Conservation (phyloP, 2,888 invertebrate genomes). For the Meandrusa payeni region DNA sequence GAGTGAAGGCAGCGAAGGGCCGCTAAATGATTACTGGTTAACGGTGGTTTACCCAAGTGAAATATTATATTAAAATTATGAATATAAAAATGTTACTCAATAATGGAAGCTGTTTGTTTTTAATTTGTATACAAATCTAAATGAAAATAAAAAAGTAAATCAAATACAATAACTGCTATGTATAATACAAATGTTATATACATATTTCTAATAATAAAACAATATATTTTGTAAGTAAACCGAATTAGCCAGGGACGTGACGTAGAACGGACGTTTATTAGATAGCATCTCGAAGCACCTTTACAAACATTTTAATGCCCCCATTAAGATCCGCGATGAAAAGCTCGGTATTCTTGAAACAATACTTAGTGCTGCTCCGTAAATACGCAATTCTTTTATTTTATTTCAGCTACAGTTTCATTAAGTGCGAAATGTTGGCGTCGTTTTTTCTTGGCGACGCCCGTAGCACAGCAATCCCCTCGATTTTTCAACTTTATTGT, state of each 20-base stretch:
- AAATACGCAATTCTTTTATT: slow-evolving; percentile 70
- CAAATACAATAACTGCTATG: too few relatives aligned
- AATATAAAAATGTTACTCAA: too few relatives aligned
- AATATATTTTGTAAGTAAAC: too few relatives aligned
- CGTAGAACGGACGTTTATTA: slow-evolving; percentile 9
- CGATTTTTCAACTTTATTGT: slow-evolving; percentile 77
- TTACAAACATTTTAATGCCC: slow-evolving; percentile 50
- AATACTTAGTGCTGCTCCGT: slow-evolving; percentile 60
- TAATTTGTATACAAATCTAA: too few relatives aligned
- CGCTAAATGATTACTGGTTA: too few relatives aligned
- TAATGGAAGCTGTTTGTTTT: too few relatives aligned
- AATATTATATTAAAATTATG: too few relatives aligned
- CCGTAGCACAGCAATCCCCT: slow-evolving; percentile 60
- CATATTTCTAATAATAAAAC: neutral
- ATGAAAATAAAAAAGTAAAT: too few relatives aligned
- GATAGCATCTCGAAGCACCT: slow-evolving; percentile 39
- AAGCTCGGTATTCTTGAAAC: slow-evolving; percentile 55
- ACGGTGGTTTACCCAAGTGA: too few relatives aligned
- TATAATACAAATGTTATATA: too few relatives aligned
- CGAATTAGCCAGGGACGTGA: slow-evolving; percentile 1
- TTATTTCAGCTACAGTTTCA: slow-evolving; percentile 75
- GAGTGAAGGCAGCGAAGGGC: too few relatives aligned
- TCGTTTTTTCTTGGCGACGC: slow-evolving; percentile 70
- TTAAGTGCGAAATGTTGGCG: slow-evolving; percentile 75
- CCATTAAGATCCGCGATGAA: slow-evolving; percentile 53